These are phyloP conservation scores for Pseudoips prasinana DNA, from an alignment of 2,888 invertebrate genomes.

Conservation along the genomic window DNA sequence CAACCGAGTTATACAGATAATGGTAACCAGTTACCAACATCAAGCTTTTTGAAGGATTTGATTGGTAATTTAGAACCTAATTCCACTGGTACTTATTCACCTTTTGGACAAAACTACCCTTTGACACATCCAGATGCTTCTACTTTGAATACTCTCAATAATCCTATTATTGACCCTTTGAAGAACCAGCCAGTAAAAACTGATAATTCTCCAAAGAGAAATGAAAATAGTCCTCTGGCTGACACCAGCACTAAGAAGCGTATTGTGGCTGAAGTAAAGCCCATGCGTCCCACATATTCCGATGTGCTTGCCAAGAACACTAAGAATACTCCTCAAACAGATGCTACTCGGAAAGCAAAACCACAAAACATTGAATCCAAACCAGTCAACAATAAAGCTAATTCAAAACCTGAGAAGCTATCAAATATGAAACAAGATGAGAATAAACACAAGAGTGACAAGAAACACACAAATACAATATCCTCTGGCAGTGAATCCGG, in stretches of 20 bases:
- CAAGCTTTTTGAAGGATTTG: constrained; percentile 85
- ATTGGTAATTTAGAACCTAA: constrained; percentile 88
- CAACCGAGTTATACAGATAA: constrained; percentile 54
- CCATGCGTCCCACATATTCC: constrained; percentile 93
- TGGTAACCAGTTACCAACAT: constrained; percentile 55
- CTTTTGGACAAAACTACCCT: constrained; percentile 85
- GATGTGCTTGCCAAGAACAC: constrained; percentile 89
- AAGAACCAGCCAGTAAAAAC: constrained; percentile 49
- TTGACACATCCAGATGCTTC: constrained; percentile 75
- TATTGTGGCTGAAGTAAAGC: constrained; percentile 92
- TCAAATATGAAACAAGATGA: constrained; percentile 52
- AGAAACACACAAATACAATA: constrained; percentile 57
- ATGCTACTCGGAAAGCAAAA: constrained; percentile 71
- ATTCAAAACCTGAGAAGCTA: constrained; percentile 64
- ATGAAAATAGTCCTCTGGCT: constrained; percentile 72
- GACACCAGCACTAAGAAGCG: constrained; percentile 84
- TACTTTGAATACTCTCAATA: constrained; percentile 55
- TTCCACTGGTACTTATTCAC: constrained; percentile 87
- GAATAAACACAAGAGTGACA: constrained; percentile 62
- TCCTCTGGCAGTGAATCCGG: constrained; percentile 79
- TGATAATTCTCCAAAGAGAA: constrained; percentile 66
- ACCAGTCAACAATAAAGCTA: constrained; percentile 56
- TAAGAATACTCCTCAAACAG: constrained; percentile 72
- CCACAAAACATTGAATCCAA: constrained; percentile 68
- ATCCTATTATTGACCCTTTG: constrained; percentile 46